phyloP scores from a whole-genome alignment of 1,140 invertebrate species.

The Pogonognathellus flavescens region DNA sequence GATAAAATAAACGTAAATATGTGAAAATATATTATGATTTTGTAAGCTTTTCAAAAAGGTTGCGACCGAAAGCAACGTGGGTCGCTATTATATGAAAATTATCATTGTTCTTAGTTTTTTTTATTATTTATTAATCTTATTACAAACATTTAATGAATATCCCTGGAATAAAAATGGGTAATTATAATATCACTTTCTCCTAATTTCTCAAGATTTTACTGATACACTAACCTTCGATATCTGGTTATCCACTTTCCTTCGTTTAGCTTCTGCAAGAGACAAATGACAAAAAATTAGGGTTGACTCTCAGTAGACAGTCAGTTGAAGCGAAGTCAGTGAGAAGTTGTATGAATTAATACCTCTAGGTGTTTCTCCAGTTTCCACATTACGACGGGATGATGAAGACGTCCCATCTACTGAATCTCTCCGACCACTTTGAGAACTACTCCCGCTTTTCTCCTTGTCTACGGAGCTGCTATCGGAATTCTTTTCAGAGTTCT shows the following conservation, averaged over 20 bases:
- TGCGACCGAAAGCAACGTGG: too few species aligned
- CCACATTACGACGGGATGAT: background rate
- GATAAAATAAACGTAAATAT: too few species aligned
- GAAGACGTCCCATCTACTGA: background rate
- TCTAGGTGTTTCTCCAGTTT: too few species aligned
- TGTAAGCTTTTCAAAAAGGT: too few species aligned
- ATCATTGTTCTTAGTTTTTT: too few species aligned
- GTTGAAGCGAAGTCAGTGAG: too few species aligned
- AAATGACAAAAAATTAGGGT: background rate
- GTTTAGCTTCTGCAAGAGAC: slow-evolving; percentile 77
- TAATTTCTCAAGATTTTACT: slow-evolving; percentile 36
- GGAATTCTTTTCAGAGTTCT: background rate
- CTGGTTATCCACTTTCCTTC: slow-evolving; percentile 81
- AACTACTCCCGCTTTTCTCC: background rate
- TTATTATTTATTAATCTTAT: background rate
- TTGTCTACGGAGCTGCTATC: background rate
- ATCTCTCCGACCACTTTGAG: background rate
- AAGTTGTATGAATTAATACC: too few species aligned
- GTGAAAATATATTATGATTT: too few species aligned
- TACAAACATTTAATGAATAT: background rate
- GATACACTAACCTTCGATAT: slow-evolving; percentile 34
- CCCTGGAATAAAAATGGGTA: slow-evolving; percentile 36
- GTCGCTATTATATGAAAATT: too few species aligned
- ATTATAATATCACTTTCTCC: slow-evolving; percentile 19
- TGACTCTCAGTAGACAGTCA: background rate